Conservation (phyloP, 2,113 vertebrate species). For the Cololabis saira region DNA sequence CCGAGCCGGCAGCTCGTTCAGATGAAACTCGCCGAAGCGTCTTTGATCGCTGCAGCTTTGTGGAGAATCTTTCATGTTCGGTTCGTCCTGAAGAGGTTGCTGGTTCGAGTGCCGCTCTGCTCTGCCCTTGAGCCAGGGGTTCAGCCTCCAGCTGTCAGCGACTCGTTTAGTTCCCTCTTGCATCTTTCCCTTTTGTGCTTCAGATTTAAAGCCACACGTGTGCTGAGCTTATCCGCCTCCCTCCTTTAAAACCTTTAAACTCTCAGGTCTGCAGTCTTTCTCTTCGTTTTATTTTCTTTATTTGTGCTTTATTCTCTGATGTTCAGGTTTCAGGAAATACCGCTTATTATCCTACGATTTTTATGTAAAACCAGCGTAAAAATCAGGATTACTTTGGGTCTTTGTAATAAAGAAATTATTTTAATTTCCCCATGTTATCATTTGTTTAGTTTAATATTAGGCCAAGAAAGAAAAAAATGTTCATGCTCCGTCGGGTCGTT, state of each 20-base stretch:
- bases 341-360: too few species aligned
- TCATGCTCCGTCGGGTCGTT: too few species aligned
- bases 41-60: neutral
- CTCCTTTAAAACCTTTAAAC: neutral
- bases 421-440: too few species aligned
- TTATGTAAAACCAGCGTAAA: too few species aligned
- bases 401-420: too few species aligned
- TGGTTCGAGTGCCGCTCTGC: neutral
- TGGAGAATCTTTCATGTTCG: conserved; percentile 4
- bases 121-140: conserved; percentile 1
- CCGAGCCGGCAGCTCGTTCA: too few species aligned
- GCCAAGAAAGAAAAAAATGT: too few species aligned
- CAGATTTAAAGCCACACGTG: conserved; percentile 1
- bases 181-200: neutral
- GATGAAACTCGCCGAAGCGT: conserved; percentile 2
- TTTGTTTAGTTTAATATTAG: too few species aligned
- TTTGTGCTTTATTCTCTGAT: neutral
- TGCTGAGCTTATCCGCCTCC: neutral
- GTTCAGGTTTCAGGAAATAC: too few species aligned
- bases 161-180: conserved; percentile 3
- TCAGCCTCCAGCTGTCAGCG: neutral
- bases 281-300: neutral
- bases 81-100: neutral
- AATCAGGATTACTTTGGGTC: too few species aligned
- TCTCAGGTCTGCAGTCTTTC: neutral